Percentiles rank a stretch among this genome's conserved stretches.
phyloP scores from a whole-genome alignment of 2,113 vertebrate species.

The Notarius quadriscutis region DNA sequence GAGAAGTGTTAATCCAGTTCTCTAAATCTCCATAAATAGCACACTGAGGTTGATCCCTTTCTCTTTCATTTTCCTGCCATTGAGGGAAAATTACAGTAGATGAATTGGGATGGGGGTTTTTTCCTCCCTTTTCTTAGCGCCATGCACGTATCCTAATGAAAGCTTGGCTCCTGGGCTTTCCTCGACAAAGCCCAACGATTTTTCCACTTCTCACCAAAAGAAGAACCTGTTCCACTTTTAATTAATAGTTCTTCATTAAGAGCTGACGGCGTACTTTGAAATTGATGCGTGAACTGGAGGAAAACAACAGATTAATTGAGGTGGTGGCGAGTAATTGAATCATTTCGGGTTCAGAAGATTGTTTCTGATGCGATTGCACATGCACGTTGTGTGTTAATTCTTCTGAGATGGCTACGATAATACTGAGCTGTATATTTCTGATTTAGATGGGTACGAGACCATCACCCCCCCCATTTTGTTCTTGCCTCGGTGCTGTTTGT shows the following conservation, averaged over 20 bases:
- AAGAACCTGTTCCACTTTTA: constrained; percentile 81
- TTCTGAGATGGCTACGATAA: not conserved
- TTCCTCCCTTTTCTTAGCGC: constrained; percentile 37
- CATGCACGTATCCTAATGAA: constrained; percentile 80
- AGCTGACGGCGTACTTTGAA: constrained; percentile 69
- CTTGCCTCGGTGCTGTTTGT: not conserved
- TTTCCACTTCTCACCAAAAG: constrained; percentile 78
- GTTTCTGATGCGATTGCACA: not conserved
- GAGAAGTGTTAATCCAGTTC: constrained; percentile 82
- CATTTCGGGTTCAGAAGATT: constrained; percentile 25
- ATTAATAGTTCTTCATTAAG: constrained; percentile 77
- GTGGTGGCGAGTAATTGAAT: constrained; percentile 67
- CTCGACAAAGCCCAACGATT: constrained; percentile 75
- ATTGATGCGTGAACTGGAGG: constrained; percentile 69
- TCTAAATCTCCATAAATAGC: constrained; percentile 80
- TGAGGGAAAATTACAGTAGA: constrained; percentile 77
- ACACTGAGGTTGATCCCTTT: constrained; percentile 77
- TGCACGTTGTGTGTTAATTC: not conserved
- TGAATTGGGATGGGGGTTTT: constrained; percentile 72
- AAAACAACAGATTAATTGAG: constrained; percentile 60
- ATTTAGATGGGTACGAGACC: not conserved
- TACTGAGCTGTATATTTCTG: not conserved
- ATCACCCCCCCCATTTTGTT: not conserved
- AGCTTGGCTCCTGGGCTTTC: constrained; percentile 79
- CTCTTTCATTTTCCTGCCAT: constrained; percentile 67